Percentiles rank a stretch among this genome's conserved stretches.
Evolutionary conservation across 2,113 vertebrate genomes (phyloP).

Genomic region (Pelodiscus sinensis): DNA sequence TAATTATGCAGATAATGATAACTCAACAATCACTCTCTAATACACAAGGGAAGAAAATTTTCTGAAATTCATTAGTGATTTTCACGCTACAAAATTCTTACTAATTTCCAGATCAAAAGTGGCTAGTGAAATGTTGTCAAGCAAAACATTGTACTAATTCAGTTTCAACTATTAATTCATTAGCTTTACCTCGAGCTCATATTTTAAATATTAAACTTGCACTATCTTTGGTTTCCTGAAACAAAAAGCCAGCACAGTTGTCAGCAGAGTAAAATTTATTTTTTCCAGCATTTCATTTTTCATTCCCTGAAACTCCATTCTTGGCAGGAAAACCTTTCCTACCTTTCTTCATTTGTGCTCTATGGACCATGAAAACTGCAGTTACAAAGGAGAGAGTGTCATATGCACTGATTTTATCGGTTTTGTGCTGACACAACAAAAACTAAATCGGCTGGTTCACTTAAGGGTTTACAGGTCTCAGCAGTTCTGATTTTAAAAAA

Average conservation of each 20-base stretch:
- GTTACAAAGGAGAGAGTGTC: slow-evolving; percentile 51
- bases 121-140: background rate
- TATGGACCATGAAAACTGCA: slow-evolving; percentile 69
- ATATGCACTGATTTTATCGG: slow-evolving; percentile 66
- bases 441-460: slow-evolving; percentile 52
- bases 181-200: background rate
- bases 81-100: background rate
- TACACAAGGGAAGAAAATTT: slow-evolving; percentile 4
- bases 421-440: slow-evolving; percentile 75
- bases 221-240: slow-evolving; percentile 33
- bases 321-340: slow-evolving; percentile 67
- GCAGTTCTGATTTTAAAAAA: slow-evolving; percentile 38
- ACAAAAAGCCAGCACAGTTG: slow-evolving; percentile 41
- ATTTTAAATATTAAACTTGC: slow-evolving; percentile 38
- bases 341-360: slow-evolving; percentile 70
- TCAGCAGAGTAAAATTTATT: slow-evolving; percentile 44
- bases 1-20: background rate
- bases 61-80: slow-evolving; percentile 13
- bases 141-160: background rate
- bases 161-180: background rate
- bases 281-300: slow-evolving; percentile 46
- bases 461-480: slow-evolving; percentile 62
- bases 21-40: slow-evolving; percentile 4
- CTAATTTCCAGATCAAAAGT: slow-evolving; percentile 33
- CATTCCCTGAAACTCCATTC: slow-evolving; percentile 59